Evolutionary conservation across 1,140 invertebrate genomes (phyloP).

Genomic region (Tribolium castaneum): DNA sequence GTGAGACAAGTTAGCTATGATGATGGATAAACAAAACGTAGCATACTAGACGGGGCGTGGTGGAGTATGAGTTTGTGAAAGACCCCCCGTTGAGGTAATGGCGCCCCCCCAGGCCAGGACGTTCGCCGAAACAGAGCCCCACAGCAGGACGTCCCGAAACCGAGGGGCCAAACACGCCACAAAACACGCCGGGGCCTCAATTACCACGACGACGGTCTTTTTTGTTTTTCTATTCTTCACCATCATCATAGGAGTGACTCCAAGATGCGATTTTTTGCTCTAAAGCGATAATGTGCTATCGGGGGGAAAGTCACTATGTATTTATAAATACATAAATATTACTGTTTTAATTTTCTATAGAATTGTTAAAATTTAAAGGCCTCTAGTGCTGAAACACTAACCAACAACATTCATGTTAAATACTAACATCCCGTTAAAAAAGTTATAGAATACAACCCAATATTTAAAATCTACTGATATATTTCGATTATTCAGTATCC

Average conservation of each 20-base stretch:
- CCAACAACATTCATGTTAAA: too few species aligned
- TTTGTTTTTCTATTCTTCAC: background rate
- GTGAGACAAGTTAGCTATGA: conserved; percentile 13
- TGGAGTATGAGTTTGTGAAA: conserved; percentile 43
- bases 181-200: conserved; percentile 18
- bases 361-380: too few species aligned
- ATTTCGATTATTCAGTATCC: too few species aligned
- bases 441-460: too few species aligned
- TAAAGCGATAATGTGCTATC: background rate
- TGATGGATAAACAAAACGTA: conserved; percentile 19
- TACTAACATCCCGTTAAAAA: too few species aligned
- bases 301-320: background rate
- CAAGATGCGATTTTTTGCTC: background rate
- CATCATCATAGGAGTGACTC: background rate
- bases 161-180: conserved; percentile 37
- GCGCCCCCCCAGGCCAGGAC: conserved; percentile 53
- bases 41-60: conserved; percentile 51
- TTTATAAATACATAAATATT: too few species aligned
- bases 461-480: too few species aligned
- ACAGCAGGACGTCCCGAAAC: conserved; percentile 49
- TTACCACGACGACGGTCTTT: conserved; percentile 9
- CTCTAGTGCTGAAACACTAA: too few species aligned
- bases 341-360: too few species aligned
- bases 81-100: conserved; percentile 56
- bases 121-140: conserved; percentile 52